Evolutionary conservation across 2,888 invertebrate species (phyloP), one percentile per base, ranked within the genome.

Genomic region (Protodeltote pygarga): DNA sequence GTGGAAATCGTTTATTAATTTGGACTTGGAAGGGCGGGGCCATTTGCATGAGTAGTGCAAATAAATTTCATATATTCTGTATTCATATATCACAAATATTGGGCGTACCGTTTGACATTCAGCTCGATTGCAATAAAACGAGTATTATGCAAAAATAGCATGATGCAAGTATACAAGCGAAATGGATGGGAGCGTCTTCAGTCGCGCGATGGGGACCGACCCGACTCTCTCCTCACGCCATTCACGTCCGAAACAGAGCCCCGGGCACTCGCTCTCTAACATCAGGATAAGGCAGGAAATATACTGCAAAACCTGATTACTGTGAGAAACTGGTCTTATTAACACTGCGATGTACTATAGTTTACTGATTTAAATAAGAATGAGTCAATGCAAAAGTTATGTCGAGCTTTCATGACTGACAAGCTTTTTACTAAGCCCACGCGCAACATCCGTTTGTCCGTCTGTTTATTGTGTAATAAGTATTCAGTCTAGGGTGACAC

Each of bases 21-120:
- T 28, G 13, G 32, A 20, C 31, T 34, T 29, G 19, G n/a, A 27
- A 45, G 29, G 31, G 44, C 65, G 58, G 25, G 44, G 35, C 57
- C 52, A 31, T 45, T 45, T 50, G 49, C 54, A 46, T 41, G 58
- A 37, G 25, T 40, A 48, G 44, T 24, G 29, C 27, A 58, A 50
- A 64, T 64, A 55, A 63, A 45, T 52, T 41, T 28, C 50, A 54
- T 58, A 53, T 54, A 63, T n/a, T n/a, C n/a, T n/a, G n/a, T n/a
- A 49, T 61, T 47, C 59, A 48, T 61, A 58, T 65, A 64, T 71
- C 71, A 73, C 65, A 71, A 75, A 74, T 74, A 76, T 76, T 74
- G 66, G 72, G 69, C 79, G 81, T 81, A 80, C 76, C 66, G 71
- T 80, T 81, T 87, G 86, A 83, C 86, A 89, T 87, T 86, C 82